Evolutionary conservation across 64 coral and sea anemone genomes (phyloP), one percentile per base, ranked within the genome.

Genomic region (Montipora capricornis): DNA sequence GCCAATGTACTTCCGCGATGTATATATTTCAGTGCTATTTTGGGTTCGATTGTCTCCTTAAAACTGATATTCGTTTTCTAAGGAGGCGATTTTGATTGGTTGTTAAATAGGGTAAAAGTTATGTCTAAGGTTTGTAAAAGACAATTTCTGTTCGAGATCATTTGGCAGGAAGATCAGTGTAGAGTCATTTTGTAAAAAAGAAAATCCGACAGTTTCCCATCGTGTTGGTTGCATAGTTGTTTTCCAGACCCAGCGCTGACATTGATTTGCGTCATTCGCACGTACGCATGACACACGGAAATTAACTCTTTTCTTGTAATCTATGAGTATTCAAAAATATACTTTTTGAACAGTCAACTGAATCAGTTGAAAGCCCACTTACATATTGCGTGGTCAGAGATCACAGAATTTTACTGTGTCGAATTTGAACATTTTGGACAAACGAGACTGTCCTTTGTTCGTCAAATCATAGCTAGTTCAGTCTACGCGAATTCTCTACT

Each of bases 381-480:
- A 48, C 14, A 68, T 84, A 46, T 29, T 8, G 59, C 81, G 14
- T 17, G 4, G 57, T 45, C 47, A 14, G 64, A 84, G 66, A 37
- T 68, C 37, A 20, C 20, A 84, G 6, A 68, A 68, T 68, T 83
- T 84, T 37, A 84, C 37, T 37, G 37, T 37, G 37, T 84, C 68
- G 66, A 84, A 84, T 84, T 84, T 84, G 60, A 16, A 68, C 62
- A 84, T 84, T 84, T 58, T 49, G 59, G 61, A 60, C 81, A 60
- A 67, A 6, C 16, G 61, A 61, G 37, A 45, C 10, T 11, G 29
- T 62, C 62, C 10, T 20, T 46, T 84, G 81, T 67, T 37, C 37
- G 37, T 37, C 81, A 84, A 84, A 84, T n/a, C 60, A 84, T 37
- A 37, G 37, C 37, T 37, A 37, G 37, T 37, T 37, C 37, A 37